A percentile compares a stretch with the other conserved stretches of the same genome.
Conservation (phyloP, 2,113 vertebrate species). For the Herpetotheres cachinnans region DNA sequence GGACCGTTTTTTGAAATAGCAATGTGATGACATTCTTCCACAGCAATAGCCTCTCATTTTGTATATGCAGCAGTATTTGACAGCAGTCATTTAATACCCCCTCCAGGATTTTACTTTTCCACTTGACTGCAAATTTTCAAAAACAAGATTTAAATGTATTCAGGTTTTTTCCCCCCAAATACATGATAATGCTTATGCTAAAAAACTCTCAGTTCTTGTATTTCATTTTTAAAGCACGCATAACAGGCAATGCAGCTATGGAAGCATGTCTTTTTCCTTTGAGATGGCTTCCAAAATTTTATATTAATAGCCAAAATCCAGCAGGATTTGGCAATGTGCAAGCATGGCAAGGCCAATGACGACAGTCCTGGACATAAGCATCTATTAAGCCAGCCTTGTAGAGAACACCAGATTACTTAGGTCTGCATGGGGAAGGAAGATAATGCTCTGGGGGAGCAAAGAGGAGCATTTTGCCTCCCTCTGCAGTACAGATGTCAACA, state of each 20-base stretch:
- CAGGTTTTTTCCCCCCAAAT: neutral
- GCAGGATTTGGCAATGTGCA: neutral
- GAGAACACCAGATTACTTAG: neutral
- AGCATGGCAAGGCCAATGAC: neutral
- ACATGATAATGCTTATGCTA: neutral
- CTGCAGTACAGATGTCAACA: neutral
- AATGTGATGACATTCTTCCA: neutral
- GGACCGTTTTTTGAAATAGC: neutral
- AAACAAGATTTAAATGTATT: neutral
- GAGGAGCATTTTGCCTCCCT: neutral
- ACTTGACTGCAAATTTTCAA: neutral
- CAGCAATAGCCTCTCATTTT: neutral
- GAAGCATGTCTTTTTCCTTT: neutral
- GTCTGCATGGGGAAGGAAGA: neutral
- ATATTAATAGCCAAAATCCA: neutral
- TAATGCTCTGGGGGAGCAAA: neutral
- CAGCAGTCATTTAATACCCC: neutral
- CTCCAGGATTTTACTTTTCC: neutral
- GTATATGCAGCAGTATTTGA: neutral
- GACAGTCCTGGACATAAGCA: accelerated
- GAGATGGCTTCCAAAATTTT: neutral
- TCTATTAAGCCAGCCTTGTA: neutral
- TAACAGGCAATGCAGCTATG: neutral
- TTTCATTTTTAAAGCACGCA: neutral
- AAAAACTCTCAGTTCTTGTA: neutral